These are phyloP conservation scores for Morpho helenor DNA, from an alignment of 2,888 invertebrate species.

Conservation along the genomic window DNA sequence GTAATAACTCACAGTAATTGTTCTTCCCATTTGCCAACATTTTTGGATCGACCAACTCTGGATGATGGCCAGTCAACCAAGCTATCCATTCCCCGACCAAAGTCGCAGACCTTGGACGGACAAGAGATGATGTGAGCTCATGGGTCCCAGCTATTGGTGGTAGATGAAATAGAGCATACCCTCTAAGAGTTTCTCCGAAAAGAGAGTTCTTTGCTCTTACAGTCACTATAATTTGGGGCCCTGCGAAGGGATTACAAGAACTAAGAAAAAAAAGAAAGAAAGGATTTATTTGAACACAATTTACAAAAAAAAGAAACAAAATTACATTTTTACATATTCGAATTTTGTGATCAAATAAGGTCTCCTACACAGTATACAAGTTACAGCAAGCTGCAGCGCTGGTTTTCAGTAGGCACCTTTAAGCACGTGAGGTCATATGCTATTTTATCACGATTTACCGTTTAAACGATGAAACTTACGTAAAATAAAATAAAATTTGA, in stretches of 20 bases:
- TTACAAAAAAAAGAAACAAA: no score
- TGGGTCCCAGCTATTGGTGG: constrained; percentile 83
- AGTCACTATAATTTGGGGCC: constrained; percentile 95
- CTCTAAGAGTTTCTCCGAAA: constrained; percentile 90
- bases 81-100: constrained; percentile 84
- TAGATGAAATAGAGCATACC: constrained; percentile 91
- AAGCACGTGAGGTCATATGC: no score
- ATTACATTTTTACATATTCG: no score
- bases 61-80: constrained; percentile 90
- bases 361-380: no score
- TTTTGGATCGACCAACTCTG: constrained; percentile 93
- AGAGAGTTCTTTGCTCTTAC: constrained; percentile 91
- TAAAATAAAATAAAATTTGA: no score
- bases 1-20: constrained; percentile 87
- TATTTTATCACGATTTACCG: no score
- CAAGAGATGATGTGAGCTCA: constrained; percentile 80
- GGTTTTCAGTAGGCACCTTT: no score
- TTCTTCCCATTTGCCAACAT: constrained; percentile 92
- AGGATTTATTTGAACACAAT: no score
- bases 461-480: no score
- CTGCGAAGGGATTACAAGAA: constrained; percentile 62
- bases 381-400: no score
- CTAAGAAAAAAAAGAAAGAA: no score
- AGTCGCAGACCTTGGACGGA: constrained; percentile 91
- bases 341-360: no score